These are phyloP conservation scores for Ceuthmochares aereus DNA, from an alignment of 2,113 vertebrate species.

Conservation along the genomic window DNA sequence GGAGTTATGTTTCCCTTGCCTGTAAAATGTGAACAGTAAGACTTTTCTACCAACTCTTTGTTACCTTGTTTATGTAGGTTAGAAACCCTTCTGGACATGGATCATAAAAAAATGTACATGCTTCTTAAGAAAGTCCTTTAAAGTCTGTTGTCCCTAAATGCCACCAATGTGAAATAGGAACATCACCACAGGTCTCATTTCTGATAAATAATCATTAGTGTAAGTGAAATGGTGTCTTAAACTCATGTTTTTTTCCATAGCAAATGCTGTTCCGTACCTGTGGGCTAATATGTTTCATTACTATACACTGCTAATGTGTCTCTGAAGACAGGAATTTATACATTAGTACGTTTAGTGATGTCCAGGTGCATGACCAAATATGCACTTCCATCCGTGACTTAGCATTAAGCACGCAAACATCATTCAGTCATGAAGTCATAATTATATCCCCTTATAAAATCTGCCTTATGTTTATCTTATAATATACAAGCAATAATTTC, in stretches of 20 bases:
- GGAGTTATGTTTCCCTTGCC: not conserved
- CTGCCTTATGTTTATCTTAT: not conserved
- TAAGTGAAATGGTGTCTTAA: not conserved
- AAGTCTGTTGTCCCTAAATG: not conserved
- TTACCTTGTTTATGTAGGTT: not conserved
- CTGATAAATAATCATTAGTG: not conserved
- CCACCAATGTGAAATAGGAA: not conserved
- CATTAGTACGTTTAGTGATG: not conserved
- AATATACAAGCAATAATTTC: constrained; percentile 23
- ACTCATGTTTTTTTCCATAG: not conserved
- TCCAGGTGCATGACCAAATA: not conserved
- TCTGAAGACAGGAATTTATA: not conserved
- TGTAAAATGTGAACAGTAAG: not conserved
- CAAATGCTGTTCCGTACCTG: not conserved
- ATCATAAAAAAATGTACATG: not conserved
- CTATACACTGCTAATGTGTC: not conserved
- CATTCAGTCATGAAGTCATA: not conserved
- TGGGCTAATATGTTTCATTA: not conserved
- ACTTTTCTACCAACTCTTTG: not conserved
- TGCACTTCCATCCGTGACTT: not conserved
- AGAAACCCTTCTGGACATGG: not conserved
- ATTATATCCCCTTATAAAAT: not conserved
- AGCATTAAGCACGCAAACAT: not conserved
- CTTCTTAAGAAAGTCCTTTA: not conserved
- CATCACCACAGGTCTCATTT: not conserved